Conservation (phyloP, 2,888 invertebrate genomes). For the Cephalotes varians region DNA sequence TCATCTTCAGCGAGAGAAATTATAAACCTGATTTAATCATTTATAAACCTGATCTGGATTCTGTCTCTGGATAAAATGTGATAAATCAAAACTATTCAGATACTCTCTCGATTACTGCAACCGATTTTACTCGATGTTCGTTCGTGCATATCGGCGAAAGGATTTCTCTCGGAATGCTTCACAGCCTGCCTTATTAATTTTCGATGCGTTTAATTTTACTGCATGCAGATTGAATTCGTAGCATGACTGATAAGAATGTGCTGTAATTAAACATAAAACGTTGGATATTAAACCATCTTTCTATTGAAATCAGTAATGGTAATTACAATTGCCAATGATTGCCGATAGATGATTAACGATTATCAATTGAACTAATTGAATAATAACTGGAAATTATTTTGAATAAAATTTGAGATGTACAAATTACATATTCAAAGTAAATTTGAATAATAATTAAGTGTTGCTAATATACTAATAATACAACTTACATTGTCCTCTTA, state of each 20-base stretch:
- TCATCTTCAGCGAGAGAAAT: neutral
- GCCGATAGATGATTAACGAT: neutral
- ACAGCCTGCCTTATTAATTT: constrained; percentile 24
- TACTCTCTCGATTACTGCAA: constrained; percentile 7
- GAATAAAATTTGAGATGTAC: neutral
- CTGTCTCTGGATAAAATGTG: neutral
- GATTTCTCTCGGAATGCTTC: constrained; percentile 36
- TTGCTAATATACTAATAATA: neutral
- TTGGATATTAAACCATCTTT: neutral
- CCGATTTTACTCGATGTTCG: constrained; percentile 38
- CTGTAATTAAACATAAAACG: constrained; percentile 24
- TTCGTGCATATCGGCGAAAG: constrained; percentile 52
- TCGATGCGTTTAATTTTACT: constrained; percentile 46
- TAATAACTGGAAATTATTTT: neutral
- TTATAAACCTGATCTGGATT: neutral
- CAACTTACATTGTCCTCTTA: neutral
- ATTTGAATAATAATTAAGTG: neutral
- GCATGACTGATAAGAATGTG: constrained; percentile 42
- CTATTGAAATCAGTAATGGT: neutral
- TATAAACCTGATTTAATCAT: constrained; percentile 10
- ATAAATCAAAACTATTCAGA: constrained; percentile 8
- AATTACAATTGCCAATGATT: neutral
- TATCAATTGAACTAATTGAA: neutral
- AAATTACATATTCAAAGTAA: neutral
- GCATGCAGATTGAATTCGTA: constrained; percentile 39